Evolutionary conservation across 2,797 vertebrate genomes (phyloP).

Genomic region (Sciurus carolinensis): DNA sequence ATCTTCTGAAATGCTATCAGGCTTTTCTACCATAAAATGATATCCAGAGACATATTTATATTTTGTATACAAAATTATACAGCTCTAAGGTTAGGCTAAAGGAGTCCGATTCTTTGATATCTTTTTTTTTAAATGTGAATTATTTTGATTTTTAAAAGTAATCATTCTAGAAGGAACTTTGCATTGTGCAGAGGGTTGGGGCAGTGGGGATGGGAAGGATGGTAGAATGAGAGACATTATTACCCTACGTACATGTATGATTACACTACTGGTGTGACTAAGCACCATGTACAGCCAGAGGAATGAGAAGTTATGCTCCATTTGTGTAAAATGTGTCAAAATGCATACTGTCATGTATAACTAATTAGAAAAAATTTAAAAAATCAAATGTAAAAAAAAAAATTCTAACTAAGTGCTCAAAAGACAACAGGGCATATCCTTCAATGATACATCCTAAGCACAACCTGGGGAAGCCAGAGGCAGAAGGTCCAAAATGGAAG

Average conservation of each 20-base stretch:
- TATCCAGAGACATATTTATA: neutral
- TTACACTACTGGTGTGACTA: no score
- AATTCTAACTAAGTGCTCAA: no score
- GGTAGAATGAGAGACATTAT: no score
- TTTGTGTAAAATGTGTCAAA: no score
- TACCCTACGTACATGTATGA: no score
- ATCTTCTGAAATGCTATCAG: neutral
- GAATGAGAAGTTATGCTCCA: no score
- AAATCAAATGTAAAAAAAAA: no score
- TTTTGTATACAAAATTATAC: neutral
- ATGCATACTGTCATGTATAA: no score
- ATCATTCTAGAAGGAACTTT: neutral
- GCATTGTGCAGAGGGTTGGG: no score
- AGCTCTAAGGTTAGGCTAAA: slow-evolving; percentile 34
- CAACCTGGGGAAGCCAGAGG: neutral
- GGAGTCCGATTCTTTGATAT: neutral
- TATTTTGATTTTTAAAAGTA: slow-evolving; percentile 46
- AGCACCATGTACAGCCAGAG: no score
- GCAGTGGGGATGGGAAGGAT: no score
- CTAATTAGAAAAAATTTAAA: no score
- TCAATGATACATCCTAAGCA: neutral
- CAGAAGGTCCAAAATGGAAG: neutral
- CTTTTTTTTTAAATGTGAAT: slow-evolving; percentile 56
- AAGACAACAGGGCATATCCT: neutral
- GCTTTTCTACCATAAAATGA: slow-evolving; percentile 12